phyloP scores from a whole-genome alignment of 2,797 vertebrate species.

The Oryzias dopingdopingensis region DNA sequence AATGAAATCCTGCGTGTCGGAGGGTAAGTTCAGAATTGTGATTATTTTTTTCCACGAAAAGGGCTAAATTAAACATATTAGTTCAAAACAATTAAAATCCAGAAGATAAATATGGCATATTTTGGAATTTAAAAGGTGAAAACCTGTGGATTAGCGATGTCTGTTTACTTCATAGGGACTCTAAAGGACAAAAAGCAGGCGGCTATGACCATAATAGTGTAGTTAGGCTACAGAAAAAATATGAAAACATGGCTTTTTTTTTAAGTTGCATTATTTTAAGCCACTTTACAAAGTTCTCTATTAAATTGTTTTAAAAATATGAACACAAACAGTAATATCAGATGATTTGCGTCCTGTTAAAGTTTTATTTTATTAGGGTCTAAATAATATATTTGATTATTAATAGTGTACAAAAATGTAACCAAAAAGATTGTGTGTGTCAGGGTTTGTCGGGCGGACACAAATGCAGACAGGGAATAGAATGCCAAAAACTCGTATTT shows the following conservation, averaged over 20 bases:
- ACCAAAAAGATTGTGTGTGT: too few species aligned
- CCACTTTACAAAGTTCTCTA: too few species aligned
- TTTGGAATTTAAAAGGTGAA: too few species aligned
- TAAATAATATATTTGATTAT: neutral
- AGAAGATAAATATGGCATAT: neutral
- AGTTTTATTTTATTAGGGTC: neutral
- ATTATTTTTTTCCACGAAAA: neutral
- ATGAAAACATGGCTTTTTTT: neutral
- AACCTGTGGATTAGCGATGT: too few species aligned
- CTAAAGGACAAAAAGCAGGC: too few species aligned
- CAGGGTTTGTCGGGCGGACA: too few species aligned
- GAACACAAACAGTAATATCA: too few species aligned
- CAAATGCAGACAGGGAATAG: too few species aligned
- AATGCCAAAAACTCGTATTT: too few species aligned
- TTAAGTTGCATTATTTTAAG: neutral
- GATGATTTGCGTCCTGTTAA: too few species aligned
- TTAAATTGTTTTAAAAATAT: too few species aligned
- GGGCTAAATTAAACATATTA: neutral
- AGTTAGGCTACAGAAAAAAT: neutral
- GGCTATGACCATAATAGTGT: neutral
- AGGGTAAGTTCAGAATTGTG: slow-evolving; percentile 19
- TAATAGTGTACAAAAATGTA: neutral
- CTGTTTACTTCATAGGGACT: too few species aligned
- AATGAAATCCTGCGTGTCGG: neutral
- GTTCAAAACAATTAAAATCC: neutral